These are phyloP conservation scores for Bubo bubo DNA, from an alignment of 2,113 vertebrate genomes.

Conservation along the genomic window DNA sequence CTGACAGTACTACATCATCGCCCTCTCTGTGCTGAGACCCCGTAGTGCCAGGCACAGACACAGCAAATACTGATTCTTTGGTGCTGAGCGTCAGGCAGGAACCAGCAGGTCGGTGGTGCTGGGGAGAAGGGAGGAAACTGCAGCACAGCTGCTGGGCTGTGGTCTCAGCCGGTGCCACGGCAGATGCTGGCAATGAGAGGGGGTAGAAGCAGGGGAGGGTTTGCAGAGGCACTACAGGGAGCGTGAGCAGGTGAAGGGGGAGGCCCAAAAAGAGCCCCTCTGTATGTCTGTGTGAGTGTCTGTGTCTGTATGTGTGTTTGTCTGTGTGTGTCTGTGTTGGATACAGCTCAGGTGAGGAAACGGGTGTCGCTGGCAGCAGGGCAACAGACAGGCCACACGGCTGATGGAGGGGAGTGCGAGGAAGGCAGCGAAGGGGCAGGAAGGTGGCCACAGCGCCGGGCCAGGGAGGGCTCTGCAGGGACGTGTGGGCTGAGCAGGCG, in stretches of 20 bases:
- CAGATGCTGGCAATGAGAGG: background rate
- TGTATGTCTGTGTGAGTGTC: too few relatives aligned
- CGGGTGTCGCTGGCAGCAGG: background rate
- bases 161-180: background rate
- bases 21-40: background rate
- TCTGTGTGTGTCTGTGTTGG: too few relatives aligned
- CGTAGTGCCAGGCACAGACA: background rate
- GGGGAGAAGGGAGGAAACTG: background rate
- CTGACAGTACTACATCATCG: background rate
- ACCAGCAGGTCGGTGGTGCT: background rate
- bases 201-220: background rate
- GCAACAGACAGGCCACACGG: rapidly evolving
- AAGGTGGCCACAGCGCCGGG: too few relatives aligned
- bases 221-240: background rate
- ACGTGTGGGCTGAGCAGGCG: too few relatives aligned
- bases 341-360: background rate
- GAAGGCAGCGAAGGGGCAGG: background rate
- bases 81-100: background rate
- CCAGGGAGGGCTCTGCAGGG: background rate
- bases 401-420: background rate
- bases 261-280: background rate
- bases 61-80: too few relatives aligned
- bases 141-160: background rate
- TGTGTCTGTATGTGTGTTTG: background rate
- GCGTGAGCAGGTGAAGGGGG: background rate